Evolutionary conservation across 2,888 invertebrate genomes (phyloP).

Genomic region (Cataglyphis albicans): DNA sequence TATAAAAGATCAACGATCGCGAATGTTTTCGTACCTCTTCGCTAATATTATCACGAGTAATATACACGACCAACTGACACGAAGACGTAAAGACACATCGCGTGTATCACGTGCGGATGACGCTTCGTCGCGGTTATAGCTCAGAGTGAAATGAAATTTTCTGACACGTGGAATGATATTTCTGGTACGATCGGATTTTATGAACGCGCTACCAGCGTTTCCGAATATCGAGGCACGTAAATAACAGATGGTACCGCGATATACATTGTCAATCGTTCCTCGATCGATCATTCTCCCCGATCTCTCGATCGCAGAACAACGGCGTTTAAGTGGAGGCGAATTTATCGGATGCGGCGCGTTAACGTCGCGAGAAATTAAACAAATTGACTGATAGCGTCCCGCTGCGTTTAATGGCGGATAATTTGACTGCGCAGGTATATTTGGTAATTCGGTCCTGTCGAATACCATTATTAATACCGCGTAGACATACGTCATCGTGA

Average conservation of each 20-base stretch:
- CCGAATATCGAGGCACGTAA: conserved; percentile 13
- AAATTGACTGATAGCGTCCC: conserved; percentile 53
- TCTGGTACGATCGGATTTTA: conserved; percentile 32
- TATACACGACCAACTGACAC: background rate
- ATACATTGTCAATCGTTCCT: conserved; percentile 2
- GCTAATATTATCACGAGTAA: background rate
- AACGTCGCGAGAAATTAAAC: conserved; percentile 54
- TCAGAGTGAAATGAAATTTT: conserved; percentile 40
- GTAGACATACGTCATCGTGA: background rate
- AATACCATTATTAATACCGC: conserved; percentile 36
- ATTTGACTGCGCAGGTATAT: conserved; percentile 45
- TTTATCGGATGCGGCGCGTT: background rate
- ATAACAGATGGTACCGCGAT: conserved; percentile 9
- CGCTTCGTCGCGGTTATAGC: conserved; percentile 10
- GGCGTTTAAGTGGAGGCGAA: background rate
- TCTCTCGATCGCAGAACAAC: background rate
- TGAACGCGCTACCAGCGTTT: conserved; percentile 22
- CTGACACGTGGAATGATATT: background rate
- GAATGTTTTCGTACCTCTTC: background rate
- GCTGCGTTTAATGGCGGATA: conserved; percentile 48
- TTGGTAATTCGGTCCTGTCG: conserved; percentile 36
- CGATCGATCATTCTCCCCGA: conserved; percentile 35
- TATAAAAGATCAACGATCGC: background rate
- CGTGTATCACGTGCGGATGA: background rate
- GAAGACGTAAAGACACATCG: conserved; percentile 26